Evolutionary conservation across 2,797 vertebrate species (phyloP), one percentile per base, ranked within the genome.

Genomic region (Enteromius paludinosus): DNA sequence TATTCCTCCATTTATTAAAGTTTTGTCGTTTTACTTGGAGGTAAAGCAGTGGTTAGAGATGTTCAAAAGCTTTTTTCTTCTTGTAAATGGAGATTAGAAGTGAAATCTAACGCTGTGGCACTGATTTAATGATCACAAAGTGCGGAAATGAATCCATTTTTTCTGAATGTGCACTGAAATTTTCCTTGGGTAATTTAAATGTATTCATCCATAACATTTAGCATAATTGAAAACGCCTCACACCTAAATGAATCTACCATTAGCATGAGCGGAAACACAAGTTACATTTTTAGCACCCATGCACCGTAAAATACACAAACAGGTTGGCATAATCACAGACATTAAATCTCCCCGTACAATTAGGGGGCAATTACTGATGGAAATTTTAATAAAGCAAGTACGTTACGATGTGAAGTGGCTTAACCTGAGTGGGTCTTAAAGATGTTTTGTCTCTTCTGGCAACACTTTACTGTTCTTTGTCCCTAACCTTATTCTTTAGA

Each of bases 151-250:
- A 83, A 66, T 78, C 28, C 12, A 23, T 59, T 68, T 82, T 78
- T 78, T 59, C 56, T 41, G 45, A 79, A 59, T 87, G 81, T 86
- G 85, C 85, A 65, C 52, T 84, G 61, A 76, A 79, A 66, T 56
- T 43, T 25, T 66, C 61, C 43, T 78, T 76, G 35, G 83, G 66
- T 56, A 70, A 84, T 86, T 75, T 68, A 47, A 83, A 87, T 61
- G 62, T 71, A 81, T 66, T 83, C 81, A 75, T 81, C 81, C 78
- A 70, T 85, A 86, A 84, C 88, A 82, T 87, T 89, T 87, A 87
- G 82, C 38, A 28, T 86, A 74, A 89, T 90, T 91, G 70, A 89
- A 33, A 88, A 81, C 47, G 56, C 84, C 61, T 79, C 82, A 87
- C 84, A 81, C 64, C 54, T 78, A 86, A 90, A 88, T 84, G 69